Base-by-base conservation (phyloP, 2,113 vertebrate genomes). In the Euleptes europaea region DNA sequence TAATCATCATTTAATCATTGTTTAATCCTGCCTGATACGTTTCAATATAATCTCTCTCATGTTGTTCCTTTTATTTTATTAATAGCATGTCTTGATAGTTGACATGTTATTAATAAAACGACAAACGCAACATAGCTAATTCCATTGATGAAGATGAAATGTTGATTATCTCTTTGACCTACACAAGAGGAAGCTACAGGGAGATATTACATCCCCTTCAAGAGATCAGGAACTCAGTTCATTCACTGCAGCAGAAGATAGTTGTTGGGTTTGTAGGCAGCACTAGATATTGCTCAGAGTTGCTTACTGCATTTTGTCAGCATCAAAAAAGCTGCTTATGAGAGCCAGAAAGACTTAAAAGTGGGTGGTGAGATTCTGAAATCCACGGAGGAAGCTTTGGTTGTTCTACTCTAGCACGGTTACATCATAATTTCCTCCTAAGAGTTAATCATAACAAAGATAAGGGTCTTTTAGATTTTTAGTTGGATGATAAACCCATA, bases 61-160 rank as follows among this genome's bases (percentile, higher is more conserved):
- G 10, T 28, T 63, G 42, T 21, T 17, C 63, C 70, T 80, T 89
- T 83, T 57, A 80, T 33, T 86, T 73, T 80, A 78, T 86, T 83
- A 74, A 65, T 80, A 88, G 0, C 0, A 67, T 47, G 80, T 72
- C 80, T 78, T 78, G 54, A 83, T 83, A 76, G 69, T 76, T 90
- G 0, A 19, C 15, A 79, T 28, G 13, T 3, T 87, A 26, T 12
- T n/a, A 86, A 81, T 71, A 73, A 89, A 66, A 65, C 0, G 72
- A 83, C 82, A 82, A 85, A 77, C 75, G 28, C 38, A 10, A 8
- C 9, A 31, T 49, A 31, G 21, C 57, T 72, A 84, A 85, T 82
- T 82, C 21, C 66, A 78, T n/a, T 31, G 1, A 38, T 69, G 83
- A 82, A 28, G 80, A 57, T 66, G 57, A 82, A 84, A 84, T 4